Evolutionary conservation across 2,797 vertebrate genomes (phyloP), one percentile per base, ranked within the genome.

Genomic region (Perodicticus potto): DNA sequence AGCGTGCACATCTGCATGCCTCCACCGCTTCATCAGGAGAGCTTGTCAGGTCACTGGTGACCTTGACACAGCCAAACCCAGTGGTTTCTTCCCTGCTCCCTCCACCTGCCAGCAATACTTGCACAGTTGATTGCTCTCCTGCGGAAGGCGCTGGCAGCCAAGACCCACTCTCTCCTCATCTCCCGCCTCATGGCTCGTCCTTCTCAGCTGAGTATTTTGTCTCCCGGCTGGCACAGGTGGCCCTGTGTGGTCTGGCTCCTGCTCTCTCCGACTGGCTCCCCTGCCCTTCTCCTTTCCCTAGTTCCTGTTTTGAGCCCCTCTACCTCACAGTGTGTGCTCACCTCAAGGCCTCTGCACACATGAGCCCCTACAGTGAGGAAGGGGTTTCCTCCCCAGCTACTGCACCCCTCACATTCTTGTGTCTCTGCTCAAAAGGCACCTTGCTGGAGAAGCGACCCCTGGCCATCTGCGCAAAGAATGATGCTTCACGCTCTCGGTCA

Each of bases 211-310:
- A 43, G 40, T 72, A 29, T n/a, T n/a, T 3, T 1, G 37, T 89
- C n/a, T 32, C 17, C 13, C 25, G 27, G 20, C 17, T 40, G 34
- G 8, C 13, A 25, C 9, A 29, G 73, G 20, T 19, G 16, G 7
- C 5, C 5, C 16, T 49, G 55, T 0, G 5, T 19, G 19, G 13
- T 5, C 11, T n/a, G 2, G 4, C 25, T 59, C 17, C 34, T 16
- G 23, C 20, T 67, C 5, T 45, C 55, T 85, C 53, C 61, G 70
- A 72, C 25, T n/a, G 8, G 29, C 63, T 40, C 19, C 53, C 13
- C n/a, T 61, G 11, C 59, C n/a, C 2, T n/a, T 23, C 5, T 43
- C n/a, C 34, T 22, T 86, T 78, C 32, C 16, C 22, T 45, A 49
- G 27, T 20, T 37, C 34, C 17, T 74, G 25, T 83, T 83, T 9